A percentile compares a stretch with the other conserved stretches of the same genome.
Evolutionary conservation across 2,888 invertebrate species (phyloP).

Genomic region (Idaea dimidiata): DNA sequence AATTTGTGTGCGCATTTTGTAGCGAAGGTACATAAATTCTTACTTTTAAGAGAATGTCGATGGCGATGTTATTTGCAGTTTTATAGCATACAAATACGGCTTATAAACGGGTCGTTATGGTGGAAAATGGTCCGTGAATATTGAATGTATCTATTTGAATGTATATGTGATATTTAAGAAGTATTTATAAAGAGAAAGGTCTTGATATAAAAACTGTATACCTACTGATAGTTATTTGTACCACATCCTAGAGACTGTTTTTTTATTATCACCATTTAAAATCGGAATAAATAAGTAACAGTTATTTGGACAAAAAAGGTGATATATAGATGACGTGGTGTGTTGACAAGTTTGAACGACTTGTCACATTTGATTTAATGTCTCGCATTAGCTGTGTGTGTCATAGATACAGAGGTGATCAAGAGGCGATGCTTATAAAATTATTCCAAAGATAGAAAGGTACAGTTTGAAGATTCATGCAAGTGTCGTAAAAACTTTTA

Average conservation of each 20-base stretch:
- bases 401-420: too few relatives aligned
- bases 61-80: neutral
- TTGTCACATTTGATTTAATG: neutral
- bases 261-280: neutral
- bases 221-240: neutral
- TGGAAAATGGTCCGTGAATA: neutral
- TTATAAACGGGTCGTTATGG: neutral
- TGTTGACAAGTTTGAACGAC: neutral
- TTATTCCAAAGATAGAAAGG: too few relatives aligned
- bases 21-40: neutral
- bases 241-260: neutral
- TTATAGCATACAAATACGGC: neutral
- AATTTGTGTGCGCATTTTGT: neutral
- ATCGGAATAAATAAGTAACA: neutral
- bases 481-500: too few relatives aligned
- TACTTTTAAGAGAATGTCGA: neutral
- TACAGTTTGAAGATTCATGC: too few relatives aligned
- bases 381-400: neutral
- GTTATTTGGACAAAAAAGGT: neutral
- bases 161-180: too few relatives aligned
- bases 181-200: neutral
- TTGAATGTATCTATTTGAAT: too few relatives aligned
- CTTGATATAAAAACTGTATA: neutral
- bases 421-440: too few relatives aligned
- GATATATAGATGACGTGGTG: neutral